Evolutionary conservation across 2,797 vertebrate genomes (phyloP).

Genomic region (Poeciliopsis presidionis): DNA sequence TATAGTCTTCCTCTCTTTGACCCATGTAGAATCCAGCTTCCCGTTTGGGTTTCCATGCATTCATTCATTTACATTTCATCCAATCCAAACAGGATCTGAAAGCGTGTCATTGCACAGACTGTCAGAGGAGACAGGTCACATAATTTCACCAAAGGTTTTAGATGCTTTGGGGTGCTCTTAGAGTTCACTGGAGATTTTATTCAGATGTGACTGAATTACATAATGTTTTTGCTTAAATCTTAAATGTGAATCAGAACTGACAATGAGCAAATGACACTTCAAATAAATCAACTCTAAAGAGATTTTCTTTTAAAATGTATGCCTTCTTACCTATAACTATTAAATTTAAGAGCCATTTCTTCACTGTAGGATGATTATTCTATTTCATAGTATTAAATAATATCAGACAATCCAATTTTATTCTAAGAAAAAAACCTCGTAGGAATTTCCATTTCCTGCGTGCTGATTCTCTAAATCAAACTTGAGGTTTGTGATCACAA

Average conservation of each 20-base stretch:
- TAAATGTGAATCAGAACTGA: slow-evolving; percentile 55
- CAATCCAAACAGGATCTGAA: slow-evolving; percentile 77
- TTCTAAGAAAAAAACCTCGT: neutral
- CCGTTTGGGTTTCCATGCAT: slow-evolving; percentile 76
- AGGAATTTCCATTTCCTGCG: neutral
- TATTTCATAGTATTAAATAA: neutral
- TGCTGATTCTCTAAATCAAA: neutral
- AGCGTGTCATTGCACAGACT: slow-evolving; percentile 73
- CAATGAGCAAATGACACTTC: neutral
- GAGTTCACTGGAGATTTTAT: slow-evolving; percentile 20
- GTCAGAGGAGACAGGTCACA: slow-evolving; percentile 60
- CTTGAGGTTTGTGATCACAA: neutral
- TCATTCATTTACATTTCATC: slow-evolving; percentile 74
- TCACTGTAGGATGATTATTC: neutral
- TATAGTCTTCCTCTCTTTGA: slow-evolving; percentile 78
- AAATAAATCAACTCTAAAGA: neutral
- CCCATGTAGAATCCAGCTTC: slow-evolving; percentile 81
- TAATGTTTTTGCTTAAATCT: slow-evolving; percentile 53
- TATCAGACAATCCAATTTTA: neutral
- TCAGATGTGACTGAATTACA: slow-evolving; percentile 50
- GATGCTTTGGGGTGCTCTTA: slow-evolving; percentile 15
- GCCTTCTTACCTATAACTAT: neutral
- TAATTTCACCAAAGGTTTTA: slow-evolving; percentile 61
- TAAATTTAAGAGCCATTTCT: neutral
- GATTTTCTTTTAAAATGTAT: slow-evolving; percentile 12